Evolutionary conservation across 2,888 invertebrate genomes (phyloP).

Genomic region (Metacarcinus magister): DNA sequence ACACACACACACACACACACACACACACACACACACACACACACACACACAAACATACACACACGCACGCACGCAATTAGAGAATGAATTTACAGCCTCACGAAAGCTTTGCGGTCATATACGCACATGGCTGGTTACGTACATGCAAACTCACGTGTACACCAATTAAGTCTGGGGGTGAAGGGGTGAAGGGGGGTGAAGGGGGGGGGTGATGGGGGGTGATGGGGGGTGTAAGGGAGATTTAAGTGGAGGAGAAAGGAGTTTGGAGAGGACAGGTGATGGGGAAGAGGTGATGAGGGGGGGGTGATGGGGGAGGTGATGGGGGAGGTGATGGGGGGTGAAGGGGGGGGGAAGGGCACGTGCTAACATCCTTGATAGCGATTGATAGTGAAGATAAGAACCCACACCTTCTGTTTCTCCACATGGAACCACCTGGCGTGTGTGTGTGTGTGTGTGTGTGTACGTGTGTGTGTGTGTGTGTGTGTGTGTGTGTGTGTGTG

Average conservation of each 20-base stretch:
- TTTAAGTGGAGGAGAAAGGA: neutral
- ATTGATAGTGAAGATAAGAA: neutral
- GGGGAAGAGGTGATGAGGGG: neutral
- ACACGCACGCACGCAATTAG: slow-evolving; percentile 7
- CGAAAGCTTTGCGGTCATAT: neutral
- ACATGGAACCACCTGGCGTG: neutral
- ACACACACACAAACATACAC: slow-evolving; percentile 60
- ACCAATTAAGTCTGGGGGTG: neutral
- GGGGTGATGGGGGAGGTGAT: neutral
- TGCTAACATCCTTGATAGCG: neutral
- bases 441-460: slow-evolving; percentile 26
- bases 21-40: slow-evolving; percentile 64
- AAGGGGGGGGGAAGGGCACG: neutral
- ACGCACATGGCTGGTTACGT: neutral
- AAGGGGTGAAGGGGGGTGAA: neutral
- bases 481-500: neutral
- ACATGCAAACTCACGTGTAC: neutral
- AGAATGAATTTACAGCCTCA: neutral
- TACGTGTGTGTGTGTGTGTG: slow-evolving; percentile 26
- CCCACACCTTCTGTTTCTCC: neutral
- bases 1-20: slow-evolving; percentile 58
- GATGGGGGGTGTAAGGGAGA: neutral
- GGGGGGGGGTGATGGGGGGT: neutral
- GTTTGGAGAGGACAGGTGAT: neutral
- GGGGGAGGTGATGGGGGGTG: neutral